These are phyloP conservation scores for Megastigmus dorsalis DNA, from an alignment of 2,888 invertebrate genomes.

Conservation along the genomic window DNA sequence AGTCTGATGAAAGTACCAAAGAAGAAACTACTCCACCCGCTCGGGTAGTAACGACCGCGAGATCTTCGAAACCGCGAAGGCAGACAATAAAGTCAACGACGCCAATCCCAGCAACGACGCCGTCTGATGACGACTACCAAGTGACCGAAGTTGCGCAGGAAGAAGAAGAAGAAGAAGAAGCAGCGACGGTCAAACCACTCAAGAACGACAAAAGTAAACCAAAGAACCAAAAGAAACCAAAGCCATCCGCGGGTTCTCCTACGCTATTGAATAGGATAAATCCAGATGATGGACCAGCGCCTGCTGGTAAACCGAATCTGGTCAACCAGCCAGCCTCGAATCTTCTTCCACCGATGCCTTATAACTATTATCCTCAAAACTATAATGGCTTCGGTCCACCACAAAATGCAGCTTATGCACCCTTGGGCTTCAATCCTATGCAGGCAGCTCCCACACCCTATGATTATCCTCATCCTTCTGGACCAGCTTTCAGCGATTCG, in stretches of 20 bases:
- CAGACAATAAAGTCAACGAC: background rate
- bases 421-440: conserved; percentile 12
- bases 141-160: background rate
- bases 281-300: background rate
- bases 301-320: background rate
- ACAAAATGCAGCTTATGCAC: conserved; percentile 11
- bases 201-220: background rate
- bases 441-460: conserved; percentile 2
- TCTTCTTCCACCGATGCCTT: conserved; percentile 49
- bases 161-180: conserved; percentile 8
- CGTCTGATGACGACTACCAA: background rate
- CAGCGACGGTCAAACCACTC: conserved; percentile 11
- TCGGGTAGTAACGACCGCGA: background rate
- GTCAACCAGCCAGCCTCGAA: conserved; percentile 14
- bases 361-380: background rate
- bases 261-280: background rate
- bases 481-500: conserved; percentile 50
- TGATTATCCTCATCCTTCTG: conserved; percentile 47
- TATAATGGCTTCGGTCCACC: conserved; percentile 5
- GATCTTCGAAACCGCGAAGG: background rate
- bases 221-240: conserved; percentile 6
- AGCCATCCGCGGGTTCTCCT: background rate
- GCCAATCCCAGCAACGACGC: background rate
- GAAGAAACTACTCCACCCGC: background rate
- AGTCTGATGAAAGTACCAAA: background rate